Evolutionary conservation across 1,140 invertebrate species (phyloP).

Genomic region (Hypsibius dujardini): DNA sequence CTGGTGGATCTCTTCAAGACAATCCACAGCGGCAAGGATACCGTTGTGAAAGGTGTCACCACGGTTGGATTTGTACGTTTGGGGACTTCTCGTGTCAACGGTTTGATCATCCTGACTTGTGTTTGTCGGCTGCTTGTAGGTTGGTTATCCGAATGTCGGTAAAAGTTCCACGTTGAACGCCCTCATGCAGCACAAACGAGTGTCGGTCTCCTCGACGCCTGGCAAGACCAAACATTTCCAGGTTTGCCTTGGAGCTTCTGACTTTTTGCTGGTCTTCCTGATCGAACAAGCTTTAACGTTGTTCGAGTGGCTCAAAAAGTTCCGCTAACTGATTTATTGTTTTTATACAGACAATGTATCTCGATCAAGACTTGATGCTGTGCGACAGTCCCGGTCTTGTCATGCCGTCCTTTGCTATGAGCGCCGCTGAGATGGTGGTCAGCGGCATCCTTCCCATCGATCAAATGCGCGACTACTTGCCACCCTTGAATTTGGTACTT

Average conservation of each 20-base stretch:
- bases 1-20: slow-evolving; percentile 46
- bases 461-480: slow-evolving; percentile 67
- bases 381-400: slow-evolving; percentile 97
- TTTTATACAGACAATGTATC: slow-evolving; percentile 57
- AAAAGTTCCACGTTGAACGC: slow-evolving; percentile 98
- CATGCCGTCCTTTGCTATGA: slow-evolving; percentile 82
- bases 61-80: slow-evolving; percentile 59
- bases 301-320: too few species aligned
- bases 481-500: slow-evolving; percentile 49
- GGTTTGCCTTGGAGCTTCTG: slow-evolving; percentile 31
- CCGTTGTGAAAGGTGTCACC: slow-evolving; percentile 41
- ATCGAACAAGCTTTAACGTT: too few species aligned
- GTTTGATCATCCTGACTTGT: not conserved
- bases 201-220: slow-evolving; percentile 82
- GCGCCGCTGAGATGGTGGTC: slow-evolving; percentile 79
- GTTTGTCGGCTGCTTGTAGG: slow-evolving; percentile 25
- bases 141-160: slow-evolving; percentile 97
- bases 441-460: slow-evolving; percentile 91
- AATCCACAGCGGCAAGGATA: slow-evolving; percentile 38
- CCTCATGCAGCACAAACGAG: slow-evolving; percentile 71
- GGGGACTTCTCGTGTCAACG: not conserved
- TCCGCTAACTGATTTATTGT: too few species aligned
- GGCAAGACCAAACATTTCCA: slow-evolving; percentile 87
- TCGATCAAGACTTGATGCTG: slow-evolving; percentile 60
- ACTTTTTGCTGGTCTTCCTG: not conserved